These are phyloP conservation scores for Apostichopus parvimensis DNA, from an alignment of 35 echinoderm and acorn worm species.

Conservation along the genomic window DNA sequence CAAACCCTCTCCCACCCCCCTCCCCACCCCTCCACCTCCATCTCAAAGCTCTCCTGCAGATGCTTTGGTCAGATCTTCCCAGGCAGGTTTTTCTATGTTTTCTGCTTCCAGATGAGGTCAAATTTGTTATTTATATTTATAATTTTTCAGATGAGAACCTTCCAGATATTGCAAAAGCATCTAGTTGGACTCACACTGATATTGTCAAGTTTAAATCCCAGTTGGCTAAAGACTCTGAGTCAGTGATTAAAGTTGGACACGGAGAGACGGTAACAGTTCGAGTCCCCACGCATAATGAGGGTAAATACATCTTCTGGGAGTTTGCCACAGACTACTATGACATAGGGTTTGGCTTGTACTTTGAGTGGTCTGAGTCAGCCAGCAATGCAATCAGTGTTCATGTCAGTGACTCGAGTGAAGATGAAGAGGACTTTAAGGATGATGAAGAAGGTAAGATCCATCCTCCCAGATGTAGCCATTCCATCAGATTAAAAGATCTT, in stretches of 20 bases:
- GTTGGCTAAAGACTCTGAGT: slow-evolving; percentile 81
- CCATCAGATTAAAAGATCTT: too few relatives aligned
- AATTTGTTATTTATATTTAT: not conserved
- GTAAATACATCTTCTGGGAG: slow-evolving; percentile 96
- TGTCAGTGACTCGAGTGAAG: slow-evolving; percentile 96
- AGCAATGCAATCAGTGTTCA: slow-evolving; percentile 96
- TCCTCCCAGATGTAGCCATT: too few relatives aligned
- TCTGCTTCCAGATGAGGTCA: not conserved
- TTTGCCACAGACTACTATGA: slow-evolving; percentile 99
- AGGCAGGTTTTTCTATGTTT: not conserved
- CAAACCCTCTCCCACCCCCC: too few relatives aligned
- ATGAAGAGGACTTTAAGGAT: slow-evolving; percentile 80
- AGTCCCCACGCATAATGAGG: slow-evolving; percentile 97
- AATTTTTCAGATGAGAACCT: slow-evolving; percentile 60
- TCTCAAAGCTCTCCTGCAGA: too few relatives aligned
- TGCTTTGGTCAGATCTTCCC: too few relatives aligned
- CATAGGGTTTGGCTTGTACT: slow-evolving; percentile 97
- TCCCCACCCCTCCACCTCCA: too few relatives aligned
- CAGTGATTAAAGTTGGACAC: slow-evolving; percentile 85
- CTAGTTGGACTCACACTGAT: slow-evolving; percentile 87
- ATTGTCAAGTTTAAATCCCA: slow-evolving; percentile 90
- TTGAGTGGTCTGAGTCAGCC: slow-evolving; percentile 93
- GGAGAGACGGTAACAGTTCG: slow-evolving; percentile 95
- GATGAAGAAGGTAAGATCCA: slow-evolving; percentile 74
- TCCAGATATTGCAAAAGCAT: slow-evolving; percentile 87